Percentiles rank a stretch among this genome's conserved stretches.
These are phyloP conservation scores for Lithophane socia DNA, from an alignment of 2,888 invertebrate species.

Conservation along the genomic window DNA sequence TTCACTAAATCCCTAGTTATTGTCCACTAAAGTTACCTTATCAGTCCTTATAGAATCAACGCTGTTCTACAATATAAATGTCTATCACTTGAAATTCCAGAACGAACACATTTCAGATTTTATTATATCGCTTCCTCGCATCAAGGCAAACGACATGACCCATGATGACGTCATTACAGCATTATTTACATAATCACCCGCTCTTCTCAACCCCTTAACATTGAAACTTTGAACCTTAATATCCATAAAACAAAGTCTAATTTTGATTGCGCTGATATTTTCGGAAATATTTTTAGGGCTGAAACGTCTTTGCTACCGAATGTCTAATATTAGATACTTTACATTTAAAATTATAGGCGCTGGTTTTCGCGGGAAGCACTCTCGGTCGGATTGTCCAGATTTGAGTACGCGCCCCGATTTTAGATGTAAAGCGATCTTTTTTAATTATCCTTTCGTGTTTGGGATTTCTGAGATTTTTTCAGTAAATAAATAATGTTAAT, in stretches of 20 bases:
- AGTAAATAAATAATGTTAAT: background rate
- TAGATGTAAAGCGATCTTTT: constrained; percentile 27
- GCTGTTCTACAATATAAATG: constrained; percentile 62
- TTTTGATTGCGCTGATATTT: constrained; percentile 51
- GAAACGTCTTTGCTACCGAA: constrained; percentile 71
- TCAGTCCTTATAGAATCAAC: constrained; percentile 48
- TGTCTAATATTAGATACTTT: constrained; percentile 76
- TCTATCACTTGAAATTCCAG: constrained; percentile 62
- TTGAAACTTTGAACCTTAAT: constrained; percentile 58
- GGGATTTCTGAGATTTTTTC: background rate
- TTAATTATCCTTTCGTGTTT: constrained; percentile 34
- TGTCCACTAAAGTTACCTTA: constrained; percentile 52
- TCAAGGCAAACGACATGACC: constrained; percentile 81
- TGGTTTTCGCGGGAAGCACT: constrained; percentile 63
- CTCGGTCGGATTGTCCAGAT: constrained; percentile 56
- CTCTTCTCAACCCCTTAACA: constrained; percentile 64
- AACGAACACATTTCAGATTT: constrained; percentile 76
- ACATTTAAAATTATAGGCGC: constrained; percentile 76
- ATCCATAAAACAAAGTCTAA: constrained; percentile 53
- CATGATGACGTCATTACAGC: constrained; percentile 83
- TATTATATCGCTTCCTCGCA: constrained; percentile 80
- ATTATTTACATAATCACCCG: constrained; percentile 84
- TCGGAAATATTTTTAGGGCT: constrained; percentile 65
- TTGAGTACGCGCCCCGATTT: constrained; percentile 35
- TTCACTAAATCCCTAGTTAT: constrained; percentile 45